Evolutionary conservation across 23 tunicate genomes (phyloP).

Genomic region (Styela clava): DNA sequence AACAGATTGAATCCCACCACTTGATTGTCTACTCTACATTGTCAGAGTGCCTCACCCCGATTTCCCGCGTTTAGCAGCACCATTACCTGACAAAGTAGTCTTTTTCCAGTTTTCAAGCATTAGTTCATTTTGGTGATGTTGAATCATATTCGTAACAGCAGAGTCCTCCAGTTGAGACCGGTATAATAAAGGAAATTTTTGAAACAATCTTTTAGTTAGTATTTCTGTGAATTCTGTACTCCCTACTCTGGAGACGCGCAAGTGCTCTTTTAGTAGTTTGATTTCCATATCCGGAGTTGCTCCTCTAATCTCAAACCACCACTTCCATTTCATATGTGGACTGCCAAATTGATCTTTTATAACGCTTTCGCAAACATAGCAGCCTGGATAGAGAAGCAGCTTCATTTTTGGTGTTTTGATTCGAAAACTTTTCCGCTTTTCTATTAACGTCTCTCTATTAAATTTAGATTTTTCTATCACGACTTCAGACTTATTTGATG

Average conservation of each 20-base stretch:
- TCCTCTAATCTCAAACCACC: constrained; percentile 28
- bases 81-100: too few relatives aligned
- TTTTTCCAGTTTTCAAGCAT: too few relatives aligned
- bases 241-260: not conserved
- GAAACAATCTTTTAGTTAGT: too few relatives aligned
- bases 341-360: not conserved
- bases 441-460: not conserved
- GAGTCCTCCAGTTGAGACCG: too few relatives aligned
- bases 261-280: not conserved
- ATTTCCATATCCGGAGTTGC: not conserved
- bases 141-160: too few relatives aligned
- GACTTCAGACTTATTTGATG: not conserved
- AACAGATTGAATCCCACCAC: too few relatives aligned
- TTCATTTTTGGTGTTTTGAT: not conserved
- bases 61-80: too few relatives aligned
- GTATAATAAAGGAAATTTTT: too few relatives aligned
- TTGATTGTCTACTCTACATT: too few relatives aligned
- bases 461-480: not conserved
- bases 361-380: constrained; percentile 16
- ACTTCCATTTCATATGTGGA: constrained; percentile 19
- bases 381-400: not conserved
- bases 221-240: not conserved
- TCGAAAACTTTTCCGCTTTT: not conserved
- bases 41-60: too few relatives aligned
- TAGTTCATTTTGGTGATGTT: too few relatives aligned